Conservation (phyloP, 2,888 invertebrate species). For the Agrochola macilenta region DNA sequence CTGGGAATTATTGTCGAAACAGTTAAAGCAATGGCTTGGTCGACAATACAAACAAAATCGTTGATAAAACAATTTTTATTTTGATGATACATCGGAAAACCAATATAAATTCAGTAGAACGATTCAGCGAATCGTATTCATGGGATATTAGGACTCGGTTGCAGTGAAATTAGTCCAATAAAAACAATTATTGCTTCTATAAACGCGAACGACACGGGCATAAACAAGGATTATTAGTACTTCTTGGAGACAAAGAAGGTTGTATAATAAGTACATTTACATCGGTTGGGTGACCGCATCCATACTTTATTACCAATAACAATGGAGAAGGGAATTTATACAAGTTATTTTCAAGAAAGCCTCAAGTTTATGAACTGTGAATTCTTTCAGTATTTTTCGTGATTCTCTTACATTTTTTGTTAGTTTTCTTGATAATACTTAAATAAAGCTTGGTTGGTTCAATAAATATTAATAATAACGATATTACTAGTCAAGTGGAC, state of each 20-base stretch:
- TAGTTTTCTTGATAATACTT: not conserved
- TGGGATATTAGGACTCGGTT: slow-evolving; percentile 67
- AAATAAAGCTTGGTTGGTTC: slow-evolving; percentile 2
- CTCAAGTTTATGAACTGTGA: slow-evolving; percentile 80
- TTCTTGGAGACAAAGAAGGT: slow-evolving; percentile 73
- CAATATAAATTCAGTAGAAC: slow-evolving; percentile 63
- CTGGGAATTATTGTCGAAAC: not conserved
- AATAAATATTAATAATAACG: slow-evolving; percentile 5
- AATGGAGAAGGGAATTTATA: slow-evolving; percentile 78
- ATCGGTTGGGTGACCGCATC: slow-evolving; percentile 78
- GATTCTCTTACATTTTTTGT: slow-evolving; percentile 14
- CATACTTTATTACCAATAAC: slow-evolving; percentile 79
- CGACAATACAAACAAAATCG: not conserved
- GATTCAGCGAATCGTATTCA: slow-evolving; percentile 65
- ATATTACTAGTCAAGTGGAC: not conserved
- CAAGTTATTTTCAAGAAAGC: slow-evolving; percentile 77
- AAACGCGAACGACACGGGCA: slow-evolving; percentile 76
- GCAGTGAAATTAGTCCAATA: slow-evolving; percentile 77
- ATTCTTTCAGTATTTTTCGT: slow-evolving; percentile 64
- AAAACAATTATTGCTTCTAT: slow-evolving; percentile 80
- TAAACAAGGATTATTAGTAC: slow-evolving; percentile 77
- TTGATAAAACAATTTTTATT: slow-evolving; percentile 46
- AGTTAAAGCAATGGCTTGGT: not conserved
- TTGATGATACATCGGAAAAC: slow-evolving; percentile 54
- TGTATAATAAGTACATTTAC: slow-evolving; percentile 82